phyloP scores from a whole-genome alignment of 2,797 vertebrate genomes.

The Trematocara caparti region DNA sequence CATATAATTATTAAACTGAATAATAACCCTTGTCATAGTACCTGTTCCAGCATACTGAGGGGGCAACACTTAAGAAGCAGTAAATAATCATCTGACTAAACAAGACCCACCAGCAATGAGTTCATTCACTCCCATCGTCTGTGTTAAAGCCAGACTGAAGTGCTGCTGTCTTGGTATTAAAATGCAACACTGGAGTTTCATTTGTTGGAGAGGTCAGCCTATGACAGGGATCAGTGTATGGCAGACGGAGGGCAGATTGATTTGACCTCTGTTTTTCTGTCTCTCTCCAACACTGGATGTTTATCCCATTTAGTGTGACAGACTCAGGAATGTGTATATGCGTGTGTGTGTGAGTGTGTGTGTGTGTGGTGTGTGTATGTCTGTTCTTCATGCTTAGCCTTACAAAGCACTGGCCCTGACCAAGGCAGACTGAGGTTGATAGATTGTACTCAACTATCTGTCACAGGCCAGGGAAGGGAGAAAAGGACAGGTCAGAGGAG shows the following conservation, averaged over 20 bases:
- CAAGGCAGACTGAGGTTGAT: conserved; percentile 50
- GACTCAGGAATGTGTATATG: conserved; percentile 18
- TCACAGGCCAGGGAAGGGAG: conserved; percentile 37
- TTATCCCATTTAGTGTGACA: conserved; percentile 59
- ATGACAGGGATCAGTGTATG: conserved; percentile 63
- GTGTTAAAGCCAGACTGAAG: not conserved
- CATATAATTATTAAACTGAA: not conserved
- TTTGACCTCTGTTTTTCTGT: conserved; percentile 57
- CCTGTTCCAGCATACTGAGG: not conserved
- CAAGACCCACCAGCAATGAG: not conserved
- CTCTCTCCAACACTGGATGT: conserved; percentile 37
- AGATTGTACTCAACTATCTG: conserved; percentile 61
- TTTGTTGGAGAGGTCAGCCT: conserved; percentile 44
- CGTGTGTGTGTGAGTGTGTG: fast-evolving
- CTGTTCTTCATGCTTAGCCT: conserved; percentile 11
- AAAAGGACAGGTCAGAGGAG: conserved; percentile 31
- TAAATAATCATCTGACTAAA: not conserved
- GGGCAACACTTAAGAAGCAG: not conserved
- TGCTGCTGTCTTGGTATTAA: conserved; percentile 42
- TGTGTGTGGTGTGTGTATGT: not conserved
- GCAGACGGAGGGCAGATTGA: conserved; percentile 62
- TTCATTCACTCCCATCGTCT: conserved; percentile 3
- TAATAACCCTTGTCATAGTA: not conserved
- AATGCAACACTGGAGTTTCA: conserved; percentile 43
- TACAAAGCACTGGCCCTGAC: conserved; percentile 29